Evolutionary conservation across 1,140 invertebrate species (phyloP), one percentile per base, ranked within the genome.

Genomic region (Drosophila parabipectinata): DNA sequence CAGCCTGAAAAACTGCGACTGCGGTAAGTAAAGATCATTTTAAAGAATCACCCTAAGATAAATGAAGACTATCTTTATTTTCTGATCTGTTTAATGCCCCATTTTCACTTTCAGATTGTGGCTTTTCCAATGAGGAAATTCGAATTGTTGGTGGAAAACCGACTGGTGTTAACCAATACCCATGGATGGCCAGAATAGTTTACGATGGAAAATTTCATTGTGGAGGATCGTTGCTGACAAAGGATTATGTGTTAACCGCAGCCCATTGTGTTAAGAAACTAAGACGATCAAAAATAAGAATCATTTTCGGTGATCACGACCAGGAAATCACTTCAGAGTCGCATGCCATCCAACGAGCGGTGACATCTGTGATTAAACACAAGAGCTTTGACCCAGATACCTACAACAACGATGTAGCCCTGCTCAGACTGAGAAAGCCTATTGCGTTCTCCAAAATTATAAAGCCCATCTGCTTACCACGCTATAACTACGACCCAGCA

Each of bases 171-270:
- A 96, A 97, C 91, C 94, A 95, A 75, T 98, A 97, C 90, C 97
- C 97, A 6, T 98, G 97, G 97, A 94, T 97, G 78, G 97, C 96
- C 1, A 93, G 96, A 55, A 91, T 92, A 37, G 89, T 97, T 1
- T 97, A 97, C 87, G 95, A 97, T 90, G 96, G 96, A 0, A 96
- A 96, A 90, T 97, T 97, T 92, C 97, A 98, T 84, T 98, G 97
- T 77, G 96, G 97, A n/a, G 96, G 95, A n/a, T 96, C 96, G 14
- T 92, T 98, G 4, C 92, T 98, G 26, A 96, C 96, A 44, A 94
- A 95, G 80, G 93, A 95, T 59, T 95, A 95, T 82, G 94, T 95
- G 9, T 78, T 95, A 6, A 95, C 95, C 1, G 95, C 95, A 1
- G 95, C 95, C 21, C 95, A 95, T 92, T 95, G 95, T 84, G 94